phyloP scores from a whole-genome alignment of 1,140 invertebrate species.

The Eurosta solidaginis region DNA sequence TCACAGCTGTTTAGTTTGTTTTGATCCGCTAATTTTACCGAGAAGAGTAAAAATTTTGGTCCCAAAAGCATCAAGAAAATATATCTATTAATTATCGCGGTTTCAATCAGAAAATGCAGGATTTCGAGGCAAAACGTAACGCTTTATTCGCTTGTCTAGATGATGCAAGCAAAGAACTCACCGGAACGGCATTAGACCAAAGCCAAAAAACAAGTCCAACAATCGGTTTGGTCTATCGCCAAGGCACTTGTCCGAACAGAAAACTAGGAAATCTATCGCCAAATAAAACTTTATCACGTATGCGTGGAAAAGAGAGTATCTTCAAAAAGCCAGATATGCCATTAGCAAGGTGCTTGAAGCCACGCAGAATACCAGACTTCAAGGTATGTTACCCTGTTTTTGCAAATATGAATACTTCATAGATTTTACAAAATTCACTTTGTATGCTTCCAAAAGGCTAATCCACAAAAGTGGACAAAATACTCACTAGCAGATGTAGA shows the following conservation, averaged over 20 bases:
- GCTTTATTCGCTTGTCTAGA: conserved; percentile 63
- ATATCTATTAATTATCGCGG: too few relatives aligned
- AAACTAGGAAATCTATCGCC: not conserved
- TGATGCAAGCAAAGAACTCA: conserved; percentile 62
- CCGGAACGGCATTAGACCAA: conserved; percentile 61
- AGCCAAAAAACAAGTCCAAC: conserved; percentile 46
- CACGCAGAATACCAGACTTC: conserved; percentile 68
- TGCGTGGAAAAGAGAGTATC: conserved; percentile 75
- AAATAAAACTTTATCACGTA: conserved; percentile 61
- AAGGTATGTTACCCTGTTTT: conserved; percentile 50
- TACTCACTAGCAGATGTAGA: conserved; percentile 78
- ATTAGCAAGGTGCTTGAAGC: conserved; percentile 63
- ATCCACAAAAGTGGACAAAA: conserved; percentile 78
- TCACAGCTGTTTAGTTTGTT: not conserved
- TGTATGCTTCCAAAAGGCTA: conserved; percentile 53
- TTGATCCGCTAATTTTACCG: too few relatives aligned
- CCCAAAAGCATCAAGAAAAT: too few relatives aligned
- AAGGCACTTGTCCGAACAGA: conserved; percentile 37
- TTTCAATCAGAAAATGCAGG: conserved; percentile 53
- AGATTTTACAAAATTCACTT: not conserved
- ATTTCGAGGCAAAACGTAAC: conserved; percentile 63
- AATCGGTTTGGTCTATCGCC: conserved; percentile 38
- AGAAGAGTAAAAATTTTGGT: too few relatives aligned
- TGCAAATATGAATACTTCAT: too few relatives aligned
- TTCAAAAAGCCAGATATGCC: conserved; percentile 73